Conservation (phyloP, 2,888 invertebrate genomes). For the Chirona hameri region DNA sequence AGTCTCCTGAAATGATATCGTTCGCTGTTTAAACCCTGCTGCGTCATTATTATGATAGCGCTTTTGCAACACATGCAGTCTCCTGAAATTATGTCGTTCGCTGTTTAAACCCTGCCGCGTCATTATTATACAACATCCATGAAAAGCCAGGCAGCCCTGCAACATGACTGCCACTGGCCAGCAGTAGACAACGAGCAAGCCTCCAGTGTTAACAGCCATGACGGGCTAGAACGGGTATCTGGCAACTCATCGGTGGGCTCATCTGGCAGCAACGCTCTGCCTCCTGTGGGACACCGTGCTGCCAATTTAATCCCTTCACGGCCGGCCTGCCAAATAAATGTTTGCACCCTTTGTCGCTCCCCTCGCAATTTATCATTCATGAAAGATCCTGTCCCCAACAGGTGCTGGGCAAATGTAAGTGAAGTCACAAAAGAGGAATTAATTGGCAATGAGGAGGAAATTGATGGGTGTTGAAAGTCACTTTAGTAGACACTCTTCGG, state of each 20-base stretch:
- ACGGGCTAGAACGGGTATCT: too few relatives aligned
- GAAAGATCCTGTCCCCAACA: neutral
- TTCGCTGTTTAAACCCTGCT: too few relatives aligned
- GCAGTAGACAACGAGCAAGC: too few relatives aligned
- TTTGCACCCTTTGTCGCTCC: neutral
- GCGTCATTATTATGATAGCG: too few relatives aligned
- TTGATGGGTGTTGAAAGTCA: conserved; percentile 13
- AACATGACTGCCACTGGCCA: too few relatives aligned
- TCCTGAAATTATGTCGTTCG: too few relatives aligned
- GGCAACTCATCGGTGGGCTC: neutral
- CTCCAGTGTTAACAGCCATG: too few relatives aligned
- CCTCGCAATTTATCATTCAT: conserved; percentile 8
- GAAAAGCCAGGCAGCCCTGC: too few relatives aligned
- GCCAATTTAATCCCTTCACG: neutral
- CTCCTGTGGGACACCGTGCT: neutral
- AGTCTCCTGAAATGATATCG: too few relatives aligned
- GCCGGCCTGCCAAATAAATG: neutral
- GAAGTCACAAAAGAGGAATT: neutral
- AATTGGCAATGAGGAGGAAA: neutral
- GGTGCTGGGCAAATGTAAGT: neutral
- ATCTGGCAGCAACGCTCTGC: neutral
- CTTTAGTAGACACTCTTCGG: neutral
- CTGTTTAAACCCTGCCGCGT: too few relatives aligned
- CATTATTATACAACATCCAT: too few relatives aligned
- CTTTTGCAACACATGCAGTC: too few relatives aligned